Evolutionary conservation across 1,140 invertebrate genomes (phyloP), one percentile per base, ranked within the genome.

Genomic region (Pseudomyrmex flavicornis): DNA sequence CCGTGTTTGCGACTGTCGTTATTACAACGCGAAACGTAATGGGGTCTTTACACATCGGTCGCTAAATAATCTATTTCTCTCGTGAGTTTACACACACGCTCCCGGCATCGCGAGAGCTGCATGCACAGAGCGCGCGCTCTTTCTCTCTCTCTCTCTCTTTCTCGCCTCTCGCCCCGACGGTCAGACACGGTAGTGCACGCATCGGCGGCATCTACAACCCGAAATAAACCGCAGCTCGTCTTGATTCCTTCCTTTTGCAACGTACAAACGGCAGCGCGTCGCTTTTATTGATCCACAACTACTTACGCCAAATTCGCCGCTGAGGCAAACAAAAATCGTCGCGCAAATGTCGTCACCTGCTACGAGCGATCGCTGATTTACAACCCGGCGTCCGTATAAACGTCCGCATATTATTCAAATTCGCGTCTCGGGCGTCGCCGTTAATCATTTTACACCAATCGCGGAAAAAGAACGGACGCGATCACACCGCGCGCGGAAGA

Each of bases 11-110:
- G 26, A 58, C 63, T 63, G 52, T 52, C n/a, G 26, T 68, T 48
- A n/a, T 44, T 79, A 20, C 58, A 76, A 75, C 85, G 74, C 74
- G 72, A 35, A 35, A 35, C 48, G 17, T 46, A 74, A 52, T 59
- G 68, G 56, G 46, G 10, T 8, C 58, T 66, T 54, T 26, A 35
- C 75, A 70, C 59, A 87, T 54, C 44, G 26, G 15, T 58, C 75
- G 61, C 86, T 88, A 88, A 88, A 88, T 87, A 87, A 88, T 88
- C 86, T 84, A 87, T 88, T 88, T 88, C 69, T 77, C 75, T 87
- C 82, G 82, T 15, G 56, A 68, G 26, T 75, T 50, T 35, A 63
- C 73, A 48, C 56, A 62, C 77, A 46, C 10, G 9, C 10, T 8
- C 52, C 9, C 2, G 50, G 15, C 13, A 72, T 46, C 26, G 50